phyloP scores from a whole-genome alignment of 2,113 vertebrate species.

The Pleuronectes platessa region DNA sequence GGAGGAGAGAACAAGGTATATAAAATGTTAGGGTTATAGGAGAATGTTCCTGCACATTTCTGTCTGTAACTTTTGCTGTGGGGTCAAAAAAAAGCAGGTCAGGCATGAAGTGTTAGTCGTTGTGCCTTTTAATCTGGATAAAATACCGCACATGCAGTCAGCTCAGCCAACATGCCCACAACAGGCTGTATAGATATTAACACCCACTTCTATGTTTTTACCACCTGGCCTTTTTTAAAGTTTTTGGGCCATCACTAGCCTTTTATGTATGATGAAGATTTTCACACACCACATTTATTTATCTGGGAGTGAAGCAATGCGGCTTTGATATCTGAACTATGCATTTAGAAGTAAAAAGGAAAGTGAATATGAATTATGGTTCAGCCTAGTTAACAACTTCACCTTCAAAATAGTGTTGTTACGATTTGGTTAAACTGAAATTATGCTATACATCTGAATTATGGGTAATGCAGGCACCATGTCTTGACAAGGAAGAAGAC shows the following conservation, averaged over 20 bases:
- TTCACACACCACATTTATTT: not conserved
- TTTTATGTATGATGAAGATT: not conserved
- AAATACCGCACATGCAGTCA: slow-evolving; percentile 61
- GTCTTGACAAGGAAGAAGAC: not conserved
- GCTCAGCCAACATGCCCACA: slow-evolving; percentile 36
- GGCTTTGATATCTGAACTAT: not conserved
- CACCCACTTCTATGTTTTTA: not conserved
- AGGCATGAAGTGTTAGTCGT: slow-evolving; percentile 50
- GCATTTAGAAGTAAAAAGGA: not conserved
- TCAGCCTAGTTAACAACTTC: not conserved
- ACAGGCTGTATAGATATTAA: not conserved
- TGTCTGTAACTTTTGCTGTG: not conserved
- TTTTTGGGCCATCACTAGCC: not conserved
- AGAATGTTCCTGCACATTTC: slow-evolving; percentile 9
- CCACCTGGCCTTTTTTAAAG: not conserved
- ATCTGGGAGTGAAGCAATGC: not conserved
- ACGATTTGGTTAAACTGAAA: not conserved
- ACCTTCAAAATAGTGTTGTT: not conserved
- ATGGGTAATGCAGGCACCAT: not conserved
- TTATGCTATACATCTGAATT: not conserved
- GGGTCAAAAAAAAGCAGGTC: slow-evolving; percentile 22
- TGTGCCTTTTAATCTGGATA: slow-evolving; percentile 20
- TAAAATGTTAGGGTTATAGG: slow-evolving; percentile 10
- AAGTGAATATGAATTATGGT: not conserved
- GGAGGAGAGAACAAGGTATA: slow-evolving; percentile 6